Conservation (phyloP, 2,113 vertebrate genomes). For the Cephalopholis sonnerati region DNA sequence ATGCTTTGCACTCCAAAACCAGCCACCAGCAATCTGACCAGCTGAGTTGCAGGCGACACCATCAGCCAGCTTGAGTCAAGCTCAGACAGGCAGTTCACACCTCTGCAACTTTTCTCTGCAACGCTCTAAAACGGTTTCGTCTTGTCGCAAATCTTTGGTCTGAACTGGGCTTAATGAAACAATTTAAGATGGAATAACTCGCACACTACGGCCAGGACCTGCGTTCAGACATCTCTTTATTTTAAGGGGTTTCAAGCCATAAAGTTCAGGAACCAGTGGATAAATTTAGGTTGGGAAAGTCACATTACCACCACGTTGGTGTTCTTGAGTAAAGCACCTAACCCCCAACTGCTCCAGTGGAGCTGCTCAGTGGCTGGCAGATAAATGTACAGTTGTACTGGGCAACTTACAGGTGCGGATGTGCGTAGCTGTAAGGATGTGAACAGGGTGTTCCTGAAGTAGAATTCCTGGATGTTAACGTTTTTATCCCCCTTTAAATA, state of each 20-base stretch:
- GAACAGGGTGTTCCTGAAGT: background rate
- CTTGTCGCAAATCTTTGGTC: too few species aligned
- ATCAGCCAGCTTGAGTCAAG: too few species aligned
- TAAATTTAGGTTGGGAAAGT: background rate
- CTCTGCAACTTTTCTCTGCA: too few species aligned
- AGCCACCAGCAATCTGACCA: too few species aligned
- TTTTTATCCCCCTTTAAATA: background rate
- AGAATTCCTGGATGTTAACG: background rate
- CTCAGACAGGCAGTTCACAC: too few species aligned
- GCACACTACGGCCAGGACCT: background rate
- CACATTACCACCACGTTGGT: background rate
- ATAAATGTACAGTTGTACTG: background rate
- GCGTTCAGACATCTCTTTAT: background rate
- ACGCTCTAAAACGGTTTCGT: too few species aligned
- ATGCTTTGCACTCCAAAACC: too few species aligned
- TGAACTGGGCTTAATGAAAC: background rate
- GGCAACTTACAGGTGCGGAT: background rate
- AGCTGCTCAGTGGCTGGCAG: background rate
- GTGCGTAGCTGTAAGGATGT: background rate
- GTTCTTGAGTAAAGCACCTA: background rate
- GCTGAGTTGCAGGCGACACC: too few species aligned
- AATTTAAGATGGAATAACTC: background rate
- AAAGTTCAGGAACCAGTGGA: background rate
- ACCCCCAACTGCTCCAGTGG: background rate
- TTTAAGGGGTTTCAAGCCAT: background rate